phyloP scores from a whole-genome alignment of 2,113 vertebrate species.

The Symphodus melops region DNA sequence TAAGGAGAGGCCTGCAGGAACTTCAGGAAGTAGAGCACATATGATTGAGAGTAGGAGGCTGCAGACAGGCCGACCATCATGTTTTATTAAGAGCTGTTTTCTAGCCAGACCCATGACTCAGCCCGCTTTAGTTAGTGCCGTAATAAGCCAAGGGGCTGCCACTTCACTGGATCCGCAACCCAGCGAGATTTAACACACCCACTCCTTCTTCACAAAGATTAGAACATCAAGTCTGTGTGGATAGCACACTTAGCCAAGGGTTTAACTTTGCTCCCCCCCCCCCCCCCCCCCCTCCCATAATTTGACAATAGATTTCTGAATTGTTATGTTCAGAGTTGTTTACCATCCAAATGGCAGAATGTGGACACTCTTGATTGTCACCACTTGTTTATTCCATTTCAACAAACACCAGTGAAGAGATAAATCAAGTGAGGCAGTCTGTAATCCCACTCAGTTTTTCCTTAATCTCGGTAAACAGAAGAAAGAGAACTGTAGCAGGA shows the following conservation, averaged over 20 bases:
- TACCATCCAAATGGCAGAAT: not conserved
- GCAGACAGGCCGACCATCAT: constrained; percentile 53
- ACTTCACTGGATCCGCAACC: constrained; percentile 28
- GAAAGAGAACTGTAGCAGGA: constrained; percentile 52
- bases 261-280: not conserved
- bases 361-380: not conserved
- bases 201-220: constrained; percentile 32
- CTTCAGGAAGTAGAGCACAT: constrained; percentile 35
- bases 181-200: constrained; percentile 31
- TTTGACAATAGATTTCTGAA: constrained; percentile 17
- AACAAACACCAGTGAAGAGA: constrained; percentile 14
- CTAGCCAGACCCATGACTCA: constrained; percentile 66
- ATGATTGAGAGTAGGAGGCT: constrained; percentile 54
- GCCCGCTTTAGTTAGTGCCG: constrained; percentile 22
- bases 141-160: constrained; percentile 54
- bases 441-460: constrained; percentile 58
- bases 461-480: constrained; percentile 67
- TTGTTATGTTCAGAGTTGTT: not conserved
- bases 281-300: not conserved
- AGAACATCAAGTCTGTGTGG: constrained; percentile 14
- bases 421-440: constrained; percentile 32
- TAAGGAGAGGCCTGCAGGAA: constrained; percentile 14
- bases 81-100: constrained; percentile 70
- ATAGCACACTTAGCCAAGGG: not conserved
- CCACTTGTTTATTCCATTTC: constrained; percentile 15